Conservation (phyloP, 2,888 invertebrate genomes). For the Aspidapion aeneum region DNA sequence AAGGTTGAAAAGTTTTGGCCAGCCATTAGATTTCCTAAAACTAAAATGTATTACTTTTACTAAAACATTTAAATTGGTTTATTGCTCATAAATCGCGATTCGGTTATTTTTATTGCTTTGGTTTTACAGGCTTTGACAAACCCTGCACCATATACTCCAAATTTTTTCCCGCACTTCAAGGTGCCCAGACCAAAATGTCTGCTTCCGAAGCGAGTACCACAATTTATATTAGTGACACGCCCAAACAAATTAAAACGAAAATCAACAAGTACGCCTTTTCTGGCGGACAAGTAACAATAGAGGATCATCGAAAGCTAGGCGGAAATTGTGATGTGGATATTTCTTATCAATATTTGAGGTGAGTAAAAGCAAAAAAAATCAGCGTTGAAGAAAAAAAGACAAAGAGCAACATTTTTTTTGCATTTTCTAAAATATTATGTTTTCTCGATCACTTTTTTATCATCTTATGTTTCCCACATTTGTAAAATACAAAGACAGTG, state of each 20-base stretch:
- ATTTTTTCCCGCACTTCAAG: constrained; percentile 72
- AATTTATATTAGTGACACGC: constrained; percentile 91
- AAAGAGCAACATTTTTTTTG: too few relatives aligned
- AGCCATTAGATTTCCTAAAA: too few relatives aligned
- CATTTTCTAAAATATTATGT: too few relatives aligned
- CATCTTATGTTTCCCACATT: too few relatives aligned
- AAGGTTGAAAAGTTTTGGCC: too few relatives aligned
- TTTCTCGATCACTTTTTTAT: too few relatives aligned
- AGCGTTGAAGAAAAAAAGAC: not conserved
- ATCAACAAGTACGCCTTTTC: constrained; percentile 97
- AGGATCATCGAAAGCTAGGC: constrained; percentile 86
- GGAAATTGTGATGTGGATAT: constrained; percentile 97
- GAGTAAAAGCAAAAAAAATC: not conserved
- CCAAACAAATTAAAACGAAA: constrained; percentile 95
- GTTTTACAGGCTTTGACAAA: constrained; percentile 65
- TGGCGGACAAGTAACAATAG: constrained; percentile 89
- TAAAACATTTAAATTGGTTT: too few relatives aligned
- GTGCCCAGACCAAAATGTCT: constrained; percentile 98
- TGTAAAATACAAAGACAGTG: not conserved
- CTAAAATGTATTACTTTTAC: too few relatives aligned
- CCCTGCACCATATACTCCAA: constrained; percentile 78
- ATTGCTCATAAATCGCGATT: too few relatives aligned
- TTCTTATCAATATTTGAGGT: constrained; percentile 84
- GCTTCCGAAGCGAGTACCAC: constrained; percentile 92
- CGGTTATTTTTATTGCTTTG: too few relatives aligned